Evolutionary conservation across 2,888 invertebrate species (phyloP).

Genomic region (Hirtodrosophila alboralis): DNA sequence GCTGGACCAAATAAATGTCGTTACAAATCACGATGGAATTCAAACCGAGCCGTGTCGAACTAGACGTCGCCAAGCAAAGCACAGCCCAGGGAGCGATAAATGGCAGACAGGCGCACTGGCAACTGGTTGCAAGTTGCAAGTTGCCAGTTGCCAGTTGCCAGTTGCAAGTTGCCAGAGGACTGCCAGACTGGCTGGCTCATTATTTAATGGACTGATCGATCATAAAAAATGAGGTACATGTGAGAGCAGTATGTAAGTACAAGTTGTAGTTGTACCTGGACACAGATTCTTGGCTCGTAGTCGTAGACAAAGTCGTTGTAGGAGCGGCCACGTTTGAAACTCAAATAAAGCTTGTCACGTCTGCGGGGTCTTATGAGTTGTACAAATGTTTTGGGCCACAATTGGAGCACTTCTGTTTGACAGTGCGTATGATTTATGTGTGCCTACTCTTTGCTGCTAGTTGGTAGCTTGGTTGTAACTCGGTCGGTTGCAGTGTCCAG

Average conservation of each 20-base stretch:
- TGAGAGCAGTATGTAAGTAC: constrained; percentile 70
- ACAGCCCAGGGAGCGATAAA: constrained; percentile 78
- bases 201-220: constrained; percentile 83
- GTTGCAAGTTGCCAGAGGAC: constrained; percentile 13
- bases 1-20: constrained; percentile 80
- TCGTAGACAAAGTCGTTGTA: constrained; percentile 38
- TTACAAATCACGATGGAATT: constrained; percentile 83
- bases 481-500: constrained; percentile 14
- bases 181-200: constrained; percentile 54
- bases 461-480: too few species aligned
- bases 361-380: constrained; percentile 63
- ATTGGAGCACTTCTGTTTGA: constrained; percentile 83
- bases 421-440: constrained; percentile 82
- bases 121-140: constrained; percentile 36
- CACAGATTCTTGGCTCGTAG: constrained; percentile 39
- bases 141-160: constrained; percentile 32
- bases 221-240: constrained; percentile 82
- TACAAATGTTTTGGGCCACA: constrained; percentile 81
- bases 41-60: constrained; percentile 53
- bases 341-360: constrained; percentile 73
- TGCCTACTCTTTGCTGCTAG: constrained; percentile 43
- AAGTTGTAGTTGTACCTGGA: constrained; percentile 64
- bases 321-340: constrained; percentile 72
- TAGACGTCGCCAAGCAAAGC: constrained; percentile 54
- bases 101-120: constrained; percentile 53